phyloP scores from a whole-genome alignment of 2,113 vertebrate genomes.

The Pseudois nayaur region DNA sequence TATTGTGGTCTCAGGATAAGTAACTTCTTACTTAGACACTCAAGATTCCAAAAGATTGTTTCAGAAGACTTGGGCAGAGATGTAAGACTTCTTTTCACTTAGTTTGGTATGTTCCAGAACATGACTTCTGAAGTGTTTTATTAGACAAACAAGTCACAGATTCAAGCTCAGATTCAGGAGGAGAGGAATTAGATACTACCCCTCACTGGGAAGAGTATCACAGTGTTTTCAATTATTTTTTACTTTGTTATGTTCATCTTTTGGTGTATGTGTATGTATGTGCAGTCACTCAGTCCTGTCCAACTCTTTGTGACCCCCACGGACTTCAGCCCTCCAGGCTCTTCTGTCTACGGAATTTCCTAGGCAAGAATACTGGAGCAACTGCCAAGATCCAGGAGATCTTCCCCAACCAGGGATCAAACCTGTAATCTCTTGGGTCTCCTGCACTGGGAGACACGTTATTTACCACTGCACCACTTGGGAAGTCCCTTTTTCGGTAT shows the following conservation, averaged over 20 bases:
- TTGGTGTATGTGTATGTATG: neutral
- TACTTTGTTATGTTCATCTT: neutral
- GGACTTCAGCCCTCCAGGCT: neutral
- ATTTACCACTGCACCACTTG: neutral
- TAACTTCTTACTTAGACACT: neutral
- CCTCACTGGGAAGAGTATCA: neutral
- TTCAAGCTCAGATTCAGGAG: neutral
- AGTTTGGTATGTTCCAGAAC: neutral
- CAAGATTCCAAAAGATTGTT: neutral
- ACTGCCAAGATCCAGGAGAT: neutral
- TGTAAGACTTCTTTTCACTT: neutral
- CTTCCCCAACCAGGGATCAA: neutral
- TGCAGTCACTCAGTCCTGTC: neutral
- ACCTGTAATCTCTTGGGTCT: neutral
- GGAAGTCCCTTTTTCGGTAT: neutral
- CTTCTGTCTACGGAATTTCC: neutral
- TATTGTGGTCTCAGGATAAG: neutral
- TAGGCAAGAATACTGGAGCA: neutral
- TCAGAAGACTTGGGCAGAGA: neutral
- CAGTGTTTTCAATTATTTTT: neutral
- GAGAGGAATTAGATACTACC: neutral
- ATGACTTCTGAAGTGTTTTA: neutral
- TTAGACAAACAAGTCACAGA: neutral
- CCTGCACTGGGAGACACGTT: neutral
- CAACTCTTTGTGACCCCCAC: neutral